Conservation (phyloP, 2,888 invertebrate species). For the Bhutanitis thaidina region DNA sequence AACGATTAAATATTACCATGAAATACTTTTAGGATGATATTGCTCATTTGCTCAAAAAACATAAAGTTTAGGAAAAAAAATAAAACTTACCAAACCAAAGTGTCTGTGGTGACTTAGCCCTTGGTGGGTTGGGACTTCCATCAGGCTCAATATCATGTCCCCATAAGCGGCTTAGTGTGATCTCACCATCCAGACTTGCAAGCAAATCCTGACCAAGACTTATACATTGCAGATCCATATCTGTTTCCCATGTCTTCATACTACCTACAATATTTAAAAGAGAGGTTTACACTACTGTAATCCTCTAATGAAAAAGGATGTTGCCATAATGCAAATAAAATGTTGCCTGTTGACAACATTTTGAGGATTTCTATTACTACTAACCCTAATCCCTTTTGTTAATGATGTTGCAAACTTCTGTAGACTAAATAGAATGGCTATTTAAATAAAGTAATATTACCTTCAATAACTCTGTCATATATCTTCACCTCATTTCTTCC, state of each 20-base stretch:
- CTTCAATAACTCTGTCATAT: conserved; percentile 74
- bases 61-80: not conserved
- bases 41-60: too few species aligned
- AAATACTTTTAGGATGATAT: too few species aligned
- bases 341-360: too few species aligned
- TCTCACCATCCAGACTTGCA: conserved; percentile 72
- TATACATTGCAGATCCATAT: conserved; percentile 80
- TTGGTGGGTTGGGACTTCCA: conserved; percentile 53
- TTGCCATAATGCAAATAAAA: too few species aligned
- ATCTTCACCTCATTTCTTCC: conserved; percentile 72
- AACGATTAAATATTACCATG: too few species aligned
- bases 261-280: conserved; percentile 43
- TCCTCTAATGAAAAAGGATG: too few species aligned
- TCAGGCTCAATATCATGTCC: conserved; percentile 59
- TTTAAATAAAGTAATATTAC: conserved; percentile 35
- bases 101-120: conserved; percentile 53
- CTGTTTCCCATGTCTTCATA: conserved; percentile 81
- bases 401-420: too few species aligned
- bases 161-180: conserved; percentile 70
- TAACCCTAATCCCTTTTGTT: too few species aligned
- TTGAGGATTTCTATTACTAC: too few species aligned
- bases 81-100: conserved; percentile 65
- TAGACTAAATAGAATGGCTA: too few species aligned
- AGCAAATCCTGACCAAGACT: conserved; percentile 81
- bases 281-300: too few species aligned